These are phyloP conservation scores for Oeneis ivallda DNA, from an alignment of 2,888 invertebrate genomes.

Conservation along the genomic window DNA sequence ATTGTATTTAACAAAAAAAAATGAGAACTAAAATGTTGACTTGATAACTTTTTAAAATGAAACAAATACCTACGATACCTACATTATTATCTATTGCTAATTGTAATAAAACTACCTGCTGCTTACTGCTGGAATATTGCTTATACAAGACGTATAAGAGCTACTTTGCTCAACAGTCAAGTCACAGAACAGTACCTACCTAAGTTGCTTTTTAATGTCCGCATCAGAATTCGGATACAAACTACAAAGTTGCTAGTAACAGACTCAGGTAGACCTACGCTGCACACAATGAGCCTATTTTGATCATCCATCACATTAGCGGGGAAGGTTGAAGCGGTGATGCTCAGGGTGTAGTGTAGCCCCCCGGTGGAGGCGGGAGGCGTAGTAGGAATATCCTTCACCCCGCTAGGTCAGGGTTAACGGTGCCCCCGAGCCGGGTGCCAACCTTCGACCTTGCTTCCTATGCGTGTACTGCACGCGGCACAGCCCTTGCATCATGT, in stretches of 20 bases:
- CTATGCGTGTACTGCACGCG: slow-evolving; percentile 42
- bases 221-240: not conserved
- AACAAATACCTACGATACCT: too few relatives aligned
- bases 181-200: too few relatives aligned
- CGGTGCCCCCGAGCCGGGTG: slow-evolving; percentile 73
- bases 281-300: slow-evolving; percentile 36
- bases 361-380: slow-evolving; percentile 60
- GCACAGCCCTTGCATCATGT: slow-evolving; percentile 35
- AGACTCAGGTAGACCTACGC: not conserved
- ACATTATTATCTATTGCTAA: too few relatives aligned
- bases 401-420: slow-evolving; percentile 81
- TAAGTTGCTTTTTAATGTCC: too few relatives aligned
- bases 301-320: slow-evolving; percentile 60
- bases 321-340: slow-evolving; percentile 70
- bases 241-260: not conserved
- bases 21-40: too few relatives aligned
- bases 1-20: too few relatives aligned
- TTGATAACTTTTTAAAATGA: too few relatives aligned
- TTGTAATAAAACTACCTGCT: too few relatives aligned
- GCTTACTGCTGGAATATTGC: too few relatives aligned
- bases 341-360: slow-evolving; percentile 54
- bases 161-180: too few relatives aligned
- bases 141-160: too few relatives aligned
- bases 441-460: slow-evolving; percentile 76
- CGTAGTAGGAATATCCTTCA: slow-evolving; percentile 79